Evolutionary conservation across 2,888 invertebrate species (phyloP).

Genomic region (Harmothoe impar): DNA sequence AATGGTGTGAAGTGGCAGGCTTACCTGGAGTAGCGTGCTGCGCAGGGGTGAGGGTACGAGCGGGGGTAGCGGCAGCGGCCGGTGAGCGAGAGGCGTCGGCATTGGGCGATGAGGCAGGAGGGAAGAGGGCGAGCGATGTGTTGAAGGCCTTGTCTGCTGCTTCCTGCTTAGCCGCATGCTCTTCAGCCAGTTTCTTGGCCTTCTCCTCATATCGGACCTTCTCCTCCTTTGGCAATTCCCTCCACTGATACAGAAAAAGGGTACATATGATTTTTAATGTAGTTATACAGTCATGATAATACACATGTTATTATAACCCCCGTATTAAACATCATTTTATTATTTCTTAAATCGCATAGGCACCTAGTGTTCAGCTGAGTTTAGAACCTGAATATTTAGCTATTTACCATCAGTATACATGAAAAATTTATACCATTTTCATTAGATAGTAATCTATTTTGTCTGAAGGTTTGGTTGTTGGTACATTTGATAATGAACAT

Average conservation of each 20-base stretch:
- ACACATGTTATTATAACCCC: no score
- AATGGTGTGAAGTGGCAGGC: neutral
- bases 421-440: no score
- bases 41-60: neutral
- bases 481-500: no score
- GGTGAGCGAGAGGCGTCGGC: conserved; percentile 76
- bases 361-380: no score
- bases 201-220: conserved; percentile 97
- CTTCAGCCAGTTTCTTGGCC: conserved; percentile 89
- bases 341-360: no score
- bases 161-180: conserved; percentile 87
- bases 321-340: no score
- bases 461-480: no score
- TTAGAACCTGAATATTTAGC: no score
- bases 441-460: no score
- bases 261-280: no score
- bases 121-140: conserved; percentile 81
- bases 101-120: conserved; percentile 81
- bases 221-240: conserved; percentile 92
- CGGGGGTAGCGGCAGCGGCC: conserved; percentile 62
- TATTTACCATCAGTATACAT: no score
- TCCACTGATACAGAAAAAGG: conserved; percentile 89
- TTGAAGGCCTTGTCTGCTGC: conserved; percentile 81
- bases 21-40: conserved; percentile 7
- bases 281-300: no score